Conservation (phyloP, 2,113 vertebrate species). For the Motacilla alba region DNA sequence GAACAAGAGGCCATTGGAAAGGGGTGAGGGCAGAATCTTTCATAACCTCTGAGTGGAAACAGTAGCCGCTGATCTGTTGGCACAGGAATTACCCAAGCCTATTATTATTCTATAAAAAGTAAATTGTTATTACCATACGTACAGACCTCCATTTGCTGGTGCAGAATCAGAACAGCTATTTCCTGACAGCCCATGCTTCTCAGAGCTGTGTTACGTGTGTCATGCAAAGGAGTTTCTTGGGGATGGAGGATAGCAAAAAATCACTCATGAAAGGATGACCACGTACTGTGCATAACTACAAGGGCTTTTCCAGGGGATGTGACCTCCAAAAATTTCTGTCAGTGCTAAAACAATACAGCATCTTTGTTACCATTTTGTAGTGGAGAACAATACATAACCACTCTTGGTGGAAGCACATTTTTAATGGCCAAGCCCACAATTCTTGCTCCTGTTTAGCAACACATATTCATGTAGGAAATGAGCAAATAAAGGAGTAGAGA, state of each 20-base stretch:
- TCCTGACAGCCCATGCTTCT: not conserved
- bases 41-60: constrained; percentile 37
- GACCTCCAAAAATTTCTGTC: not conserved
- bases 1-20: constrained; percentile 44
- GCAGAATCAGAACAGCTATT: not conserved
- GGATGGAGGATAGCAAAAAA: not conserved
- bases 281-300: not conserved
- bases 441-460: not conserved
- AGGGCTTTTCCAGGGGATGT: not conserved
- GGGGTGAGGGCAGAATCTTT: constrained; percentile 44
- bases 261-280: not conserved
- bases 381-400: not conserved
- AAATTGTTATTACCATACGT: constrained; percentile 38
- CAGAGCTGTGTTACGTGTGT: not conserved
- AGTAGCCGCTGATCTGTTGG: constrained; percentile 51
- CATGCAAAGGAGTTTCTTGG: not conserved
- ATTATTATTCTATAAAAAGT: constrained; percentile 67
- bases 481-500: not conserved
- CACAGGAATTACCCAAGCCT: constrained; percentile 43
- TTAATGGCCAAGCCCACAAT: not conserved
- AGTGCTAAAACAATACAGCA: not conserved
- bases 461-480: rapidly evolving
- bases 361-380: not conserved
- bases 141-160: constrained; percentile 12
- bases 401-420: not conserved